A percentile compares a stretch with the other conserved stretches of the same genome.
Conservation (phyloP, 2,797 vertebrate genomes). For the Falco berigora region DNA sequence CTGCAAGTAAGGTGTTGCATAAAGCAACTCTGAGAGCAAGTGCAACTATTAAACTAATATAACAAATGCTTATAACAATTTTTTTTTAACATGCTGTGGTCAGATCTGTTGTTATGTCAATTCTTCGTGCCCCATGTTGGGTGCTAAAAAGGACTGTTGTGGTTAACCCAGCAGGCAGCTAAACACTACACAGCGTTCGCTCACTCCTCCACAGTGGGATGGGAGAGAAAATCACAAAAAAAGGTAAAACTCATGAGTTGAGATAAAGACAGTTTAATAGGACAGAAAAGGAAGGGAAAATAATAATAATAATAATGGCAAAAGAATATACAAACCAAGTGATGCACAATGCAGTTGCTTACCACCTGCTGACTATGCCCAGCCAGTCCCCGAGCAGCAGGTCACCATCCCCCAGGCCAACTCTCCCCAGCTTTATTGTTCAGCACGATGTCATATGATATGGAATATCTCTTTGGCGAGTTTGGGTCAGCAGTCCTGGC, state of each 20-base stretch:
- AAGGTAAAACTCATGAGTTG: background rate
- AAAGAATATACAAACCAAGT: background rate
- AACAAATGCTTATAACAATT: too few relatives aligned
- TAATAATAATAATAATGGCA: background rate
- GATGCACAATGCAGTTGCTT: background rate
- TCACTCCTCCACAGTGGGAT: background rate
- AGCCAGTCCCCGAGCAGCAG: too few relatives aligned
- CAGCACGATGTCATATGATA: background rate
- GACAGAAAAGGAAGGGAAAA: background rate
- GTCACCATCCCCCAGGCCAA: too few relatives aligned
- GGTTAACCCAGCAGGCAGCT: background rate
- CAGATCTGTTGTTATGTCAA: too few relatives aligned
- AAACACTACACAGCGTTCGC: background rate
- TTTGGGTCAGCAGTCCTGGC: background rate
- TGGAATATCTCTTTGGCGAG: background rate
- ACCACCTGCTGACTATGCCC: background rate
- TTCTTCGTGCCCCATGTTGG: too few relatives aligned
- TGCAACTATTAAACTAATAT: too few relatives aligned
- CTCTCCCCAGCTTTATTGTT: too few relatives aligned
- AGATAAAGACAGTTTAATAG: background rate
- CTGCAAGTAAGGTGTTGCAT: too few relatives aligned
- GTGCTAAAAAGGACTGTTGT: background rate
- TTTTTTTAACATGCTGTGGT: too few relatives aligned
- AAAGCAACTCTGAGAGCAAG: too few relatives aligned
- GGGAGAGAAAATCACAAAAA: background rate